A percentile compares a stretch with the other conserved stretches of the same genome.
Evolutionary conservation across 2,888 invertebrate genomes (phyloP).

Genomic region (Nomada fabriciana): DNA sequence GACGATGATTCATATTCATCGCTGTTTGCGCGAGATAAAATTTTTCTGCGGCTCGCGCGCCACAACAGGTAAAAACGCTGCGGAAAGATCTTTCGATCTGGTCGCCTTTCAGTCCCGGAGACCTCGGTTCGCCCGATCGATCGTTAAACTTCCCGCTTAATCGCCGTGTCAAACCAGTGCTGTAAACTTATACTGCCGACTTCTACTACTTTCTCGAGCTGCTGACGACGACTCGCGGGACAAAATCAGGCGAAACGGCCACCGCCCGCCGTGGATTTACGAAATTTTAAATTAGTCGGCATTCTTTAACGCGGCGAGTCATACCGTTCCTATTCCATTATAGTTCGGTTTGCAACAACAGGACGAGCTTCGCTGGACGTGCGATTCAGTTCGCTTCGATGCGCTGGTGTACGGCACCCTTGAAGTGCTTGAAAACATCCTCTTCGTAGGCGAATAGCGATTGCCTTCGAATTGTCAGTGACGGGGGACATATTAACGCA

Average conservation of each 20-base stretch:
- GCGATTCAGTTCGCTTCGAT: background rate
- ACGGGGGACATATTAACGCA: no score
- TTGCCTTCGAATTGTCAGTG: no score
- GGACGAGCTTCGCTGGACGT: constrained; percentile 2
- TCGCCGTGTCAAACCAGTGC: constrained; percentile 82
- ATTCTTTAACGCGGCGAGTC: constrained; percentile 43
- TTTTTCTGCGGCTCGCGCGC: constrained; percentile 19
- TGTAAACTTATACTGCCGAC: constrained; percentile 80
- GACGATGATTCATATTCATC: constrained; percentile 28
- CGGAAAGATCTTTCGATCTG: constrained; percentile 54
- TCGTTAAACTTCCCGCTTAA: constrained; percentile 83
- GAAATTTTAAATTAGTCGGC: constrained; percentile 60
- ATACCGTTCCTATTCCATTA: constrained; percentile 27
- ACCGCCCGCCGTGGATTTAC: constrained; percentile 46
- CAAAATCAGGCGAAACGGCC: constrained; percentile 17
- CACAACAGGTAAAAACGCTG: constrained; percentile 19
- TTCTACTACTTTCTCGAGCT: constrained; percentile 71
- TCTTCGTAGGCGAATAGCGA: no score
- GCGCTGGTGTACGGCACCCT: no score
- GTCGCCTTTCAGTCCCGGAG: constrained; percentile 50
- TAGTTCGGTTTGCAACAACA: background rate
- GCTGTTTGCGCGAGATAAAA: background rate
- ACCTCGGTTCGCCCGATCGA: constrained; percentile 72
- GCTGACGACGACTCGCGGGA: constrained; percentile 39
- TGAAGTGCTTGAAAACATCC: no score